These are phyloP conservation scores for Camptogramma bilineatum DNA, from an alignment of 2,888 invertebrate species.

Conservation along the genomic window DNA sequence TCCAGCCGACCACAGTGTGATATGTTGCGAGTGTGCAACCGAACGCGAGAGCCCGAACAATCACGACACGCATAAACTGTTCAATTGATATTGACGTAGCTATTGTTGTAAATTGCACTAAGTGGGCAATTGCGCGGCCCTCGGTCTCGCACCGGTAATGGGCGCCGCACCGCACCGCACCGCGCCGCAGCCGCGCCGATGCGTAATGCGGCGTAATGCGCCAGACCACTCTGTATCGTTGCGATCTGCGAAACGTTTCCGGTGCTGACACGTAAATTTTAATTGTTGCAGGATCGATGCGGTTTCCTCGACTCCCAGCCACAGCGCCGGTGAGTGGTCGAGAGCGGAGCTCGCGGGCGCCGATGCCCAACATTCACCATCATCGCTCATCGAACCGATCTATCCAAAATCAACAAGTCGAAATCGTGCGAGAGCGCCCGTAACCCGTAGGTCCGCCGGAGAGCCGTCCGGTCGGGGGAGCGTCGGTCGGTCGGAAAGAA, in stretches of 20 bases:
- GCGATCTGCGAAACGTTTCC: too few relatives aligned
- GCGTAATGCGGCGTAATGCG: too few relatives aligned
- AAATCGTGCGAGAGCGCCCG: too few relatives aligned
- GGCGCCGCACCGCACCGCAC: conserved; percentile 1
- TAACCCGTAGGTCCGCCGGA: too few relatives aligned
- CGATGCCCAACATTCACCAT: not conserved
- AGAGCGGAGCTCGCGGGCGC: not conserved
- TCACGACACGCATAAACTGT: not conserved
- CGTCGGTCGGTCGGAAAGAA: too few relatives aligned
- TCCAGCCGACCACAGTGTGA: not conserved
- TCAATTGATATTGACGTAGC: conserved; percentile 1
- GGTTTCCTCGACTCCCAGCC: conserved; percentile 15
- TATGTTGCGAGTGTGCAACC: not conserved
- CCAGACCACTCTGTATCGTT: too few relatives aligned
- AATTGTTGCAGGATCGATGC: conserved; percentile 33
- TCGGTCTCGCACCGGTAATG: not conserved
- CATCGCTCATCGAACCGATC: not conserved
- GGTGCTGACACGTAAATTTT: not conserved
- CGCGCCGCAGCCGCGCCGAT: not conserved
- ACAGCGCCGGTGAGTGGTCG: not conserved
- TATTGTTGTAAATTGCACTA: conserved; percentile 1
- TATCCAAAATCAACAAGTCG: too few relatives aligned
- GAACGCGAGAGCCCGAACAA: not conserved
- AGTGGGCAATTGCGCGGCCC: conserved; percentile 2
- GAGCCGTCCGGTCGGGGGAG: too few relatives aligned